phyloP scores from a whole-genome alignment of 2,888 invertebrate genomes.

The Drosophila merina region DNA sequence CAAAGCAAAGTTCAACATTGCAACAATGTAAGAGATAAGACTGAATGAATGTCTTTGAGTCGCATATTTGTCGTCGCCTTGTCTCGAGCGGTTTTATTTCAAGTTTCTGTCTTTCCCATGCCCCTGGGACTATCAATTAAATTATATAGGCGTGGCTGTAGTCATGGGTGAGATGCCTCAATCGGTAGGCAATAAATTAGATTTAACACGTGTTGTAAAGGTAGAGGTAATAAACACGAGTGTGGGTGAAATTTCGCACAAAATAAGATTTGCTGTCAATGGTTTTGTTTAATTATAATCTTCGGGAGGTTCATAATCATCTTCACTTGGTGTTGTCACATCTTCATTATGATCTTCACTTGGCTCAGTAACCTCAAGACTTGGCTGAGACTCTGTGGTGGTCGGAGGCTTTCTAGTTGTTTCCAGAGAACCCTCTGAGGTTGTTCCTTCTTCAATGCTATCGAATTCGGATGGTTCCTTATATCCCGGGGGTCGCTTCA shows the following conservation, averaged over 20 bases:
- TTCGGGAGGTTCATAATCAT: neutral
- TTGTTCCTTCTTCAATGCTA: constrained; percentile 17
- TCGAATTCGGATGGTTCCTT: neutral
- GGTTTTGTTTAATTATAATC: neutral
- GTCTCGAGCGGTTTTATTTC: neutral
- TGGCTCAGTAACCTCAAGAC: neutral
- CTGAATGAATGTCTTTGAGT: constrained; percentile 21
- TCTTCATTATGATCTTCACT: neutral
- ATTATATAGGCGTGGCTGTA: constrained; percentile 42
- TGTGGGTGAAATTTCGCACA: neutral
- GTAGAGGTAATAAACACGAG: neutral
- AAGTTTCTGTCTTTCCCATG: constrained; percentile 31
- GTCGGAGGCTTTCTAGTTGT: neutral
- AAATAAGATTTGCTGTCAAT: neutral
- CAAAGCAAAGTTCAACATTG: neutral
- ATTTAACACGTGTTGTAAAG: constrained; percentile 7
- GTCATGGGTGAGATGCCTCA: constrained; percentile 29
- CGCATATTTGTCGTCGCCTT: constrained; percentile 12
- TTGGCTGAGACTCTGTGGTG: too few species aligned
- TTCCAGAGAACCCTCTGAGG: neutral
- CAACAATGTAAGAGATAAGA: constrained; percentile 17
- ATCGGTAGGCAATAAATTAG: constrained; percentile 21
- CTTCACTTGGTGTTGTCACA: neutral
- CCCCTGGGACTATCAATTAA: constrained; percentile 54
- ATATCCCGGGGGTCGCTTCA: constrained; percentile 21